Percentiles rank a stretch among this genome's conserved stretches.
Evolutionary conservation across 1,140 invertebrate species (phyloP).

Genomic region (Heliconius hermathena): DNA sequence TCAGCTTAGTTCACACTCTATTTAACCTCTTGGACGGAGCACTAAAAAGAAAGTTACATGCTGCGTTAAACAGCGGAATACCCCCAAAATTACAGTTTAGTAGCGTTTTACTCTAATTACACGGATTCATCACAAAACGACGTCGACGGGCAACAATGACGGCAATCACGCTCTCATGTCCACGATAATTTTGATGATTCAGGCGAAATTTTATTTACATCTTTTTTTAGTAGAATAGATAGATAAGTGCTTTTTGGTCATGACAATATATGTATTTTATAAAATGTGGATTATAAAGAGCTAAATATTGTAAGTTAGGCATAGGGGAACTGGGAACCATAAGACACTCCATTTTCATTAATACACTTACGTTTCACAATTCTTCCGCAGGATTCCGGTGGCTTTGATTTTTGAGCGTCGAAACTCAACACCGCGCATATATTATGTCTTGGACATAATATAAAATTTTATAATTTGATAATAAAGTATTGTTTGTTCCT

Average conservation of each 20-base stretch:
- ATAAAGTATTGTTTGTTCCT: not conserved
- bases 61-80: conserved; percentile 67
- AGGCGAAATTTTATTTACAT: conserved; percentile 47
- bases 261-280: not conserved
- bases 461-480: too few species aligned
- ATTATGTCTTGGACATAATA: too few species aligned
- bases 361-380: too few species aligned
- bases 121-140: conserved; percentile 59
- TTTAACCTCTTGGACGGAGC: conserved; percentile 61
- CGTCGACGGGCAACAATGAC: conserved; percentile 58
- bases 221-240: conserved; percentile 47
- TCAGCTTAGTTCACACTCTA: conserved; percentile 67
- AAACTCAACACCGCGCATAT: too few species aligned
- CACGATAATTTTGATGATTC: not conserved
- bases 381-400: too few species aligned
- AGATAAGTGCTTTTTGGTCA: not conserved
- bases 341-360: too few species aligned
- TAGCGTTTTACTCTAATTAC: conserved; percentile 74
- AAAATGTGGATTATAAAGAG: not conserved
- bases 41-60: conserved; percentile 74
- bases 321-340: too few species aligned
- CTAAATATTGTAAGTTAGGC: not conserved
- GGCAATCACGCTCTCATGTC: not conserved
- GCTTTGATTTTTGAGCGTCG: too few species aligned
- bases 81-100: conserved; percentile 70